phyloP scores from a whole-genome alignment of 2,797 vertebrate genomes.

The Pagetopsis macropterus region DNA sequence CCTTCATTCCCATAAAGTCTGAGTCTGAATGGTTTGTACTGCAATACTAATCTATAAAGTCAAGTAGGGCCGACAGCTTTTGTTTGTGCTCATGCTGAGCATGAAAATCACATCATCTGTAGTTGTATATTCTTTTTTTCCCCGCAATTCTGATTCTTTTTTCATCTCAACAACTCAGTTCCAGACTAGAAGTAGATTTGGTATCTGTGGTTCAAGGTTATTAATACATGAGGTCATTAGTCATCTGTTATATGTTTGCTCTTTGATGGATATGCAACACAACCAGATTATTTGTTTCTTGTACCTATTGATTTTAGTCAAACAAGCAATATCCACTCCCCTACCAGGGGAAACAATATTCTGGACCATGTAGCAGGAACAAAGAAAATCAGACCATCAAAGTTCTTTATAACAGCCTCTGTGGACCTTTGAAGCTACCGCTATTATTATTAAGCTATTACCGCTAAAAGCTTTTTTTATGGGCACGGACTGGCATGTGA shows the following conservation, averaged over 20 bases:
- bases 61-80: conserved; percentile 7
- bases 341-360: not conserved
- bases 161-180: not conserved
- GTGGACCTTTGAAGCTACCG: too few species aligned
- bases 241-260: not conserved
- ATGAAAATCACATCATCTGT: conserved; percentile 7
- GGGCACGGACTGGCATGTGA: too few species aligned
- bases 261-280: not conserved
- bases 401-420: too few species aligned
- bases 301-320: not conserved
- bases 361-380: not conserved
- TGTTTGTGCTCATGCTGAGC: conserved; percentile 6
- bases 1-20: not conserved
- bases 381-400: too few species aligned
- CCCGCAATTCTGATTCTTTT: not conserved
- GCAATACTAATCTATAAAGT: conserved; percentile 17
- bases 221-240: not conserved
- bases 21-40: conserved; percentile 25
- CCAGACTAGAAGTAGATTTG: not conserved
- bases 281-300: not conserved
- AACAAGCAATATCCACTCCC: not conserved
- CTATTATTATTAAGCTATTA: too few species aligned
- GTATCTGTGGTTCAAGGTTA: not conserved
- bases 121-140: not conserved
- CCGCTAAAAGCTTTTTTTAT: too few species aligned